Conservation (phyloP, 2,113 vertebrate genomes). For the Ctenomys sociabilis region DNA sequence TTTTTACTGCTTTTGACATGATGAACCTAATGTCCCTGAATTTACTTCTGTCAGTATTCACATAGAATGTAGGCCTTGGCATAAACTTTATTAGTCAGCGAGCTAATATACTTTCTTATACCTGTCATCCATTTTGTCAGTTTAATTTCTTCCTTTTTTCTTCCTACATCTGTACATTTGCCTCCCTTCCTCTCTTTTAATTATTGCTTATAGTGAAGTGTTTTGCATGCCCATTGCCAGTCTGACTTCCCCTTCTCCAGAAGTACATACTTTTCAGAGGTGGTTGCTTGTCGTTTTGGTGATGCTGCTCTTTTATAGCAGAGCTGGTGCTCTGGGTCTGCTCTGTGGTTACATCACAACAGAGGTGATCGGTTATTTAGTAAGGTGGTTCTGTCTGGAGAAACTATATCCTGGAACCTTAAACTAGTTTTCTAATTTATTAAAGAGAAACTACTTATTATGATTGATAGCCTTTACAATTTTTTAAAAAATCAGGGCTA, state of each 20-base stretch:
- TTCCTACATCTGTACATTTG: neutral
- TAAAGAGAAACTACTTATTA: slow-evolving; percentile 14
- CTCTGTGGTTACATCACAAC: neutral
- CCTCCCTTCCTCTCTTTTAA: neutral
- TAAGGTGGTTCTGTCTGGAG: slow-evolving; percentile 30
- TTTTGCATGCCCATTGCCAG: neutral
- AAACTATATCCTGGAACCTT: slow-evolving; percentile 5
- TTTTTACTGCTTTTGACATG: slow-evolving; percentile 28
- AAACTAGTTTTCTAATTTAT: slow-evolving; percentile 16
- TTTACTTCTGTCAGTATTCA: slow-evolving; percentile 38
- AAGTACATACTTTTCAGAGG: neutral
- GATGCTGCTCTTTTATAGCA: slow-evolving; percentile 17
- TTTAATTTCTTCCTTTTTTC: neutral
- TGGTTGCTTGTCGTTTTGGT: neutral
- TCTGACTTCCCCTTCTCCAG: neutral
- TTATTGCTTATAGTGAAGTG: neutral
- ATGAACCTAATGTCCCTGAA: slow-evolving; percentile 2
- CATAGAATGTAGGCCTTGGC: neutral
- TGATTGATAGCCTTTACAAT: neutral
- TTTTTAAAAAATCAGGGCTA: neutral
- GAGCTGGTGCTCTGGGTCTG: neutral
- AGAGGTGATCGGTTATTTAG: neutral
- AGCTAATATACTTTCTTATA: neutral
- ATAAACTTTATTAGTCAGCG: neutral
- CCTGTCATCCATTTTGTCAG: neutral